A percentile compares a stretch with the other conserved stretches of the same genome.
phyloP scores from a whole-genome alignment of 2,797 vertebrate species.

The Sylvia borin region DNA sequence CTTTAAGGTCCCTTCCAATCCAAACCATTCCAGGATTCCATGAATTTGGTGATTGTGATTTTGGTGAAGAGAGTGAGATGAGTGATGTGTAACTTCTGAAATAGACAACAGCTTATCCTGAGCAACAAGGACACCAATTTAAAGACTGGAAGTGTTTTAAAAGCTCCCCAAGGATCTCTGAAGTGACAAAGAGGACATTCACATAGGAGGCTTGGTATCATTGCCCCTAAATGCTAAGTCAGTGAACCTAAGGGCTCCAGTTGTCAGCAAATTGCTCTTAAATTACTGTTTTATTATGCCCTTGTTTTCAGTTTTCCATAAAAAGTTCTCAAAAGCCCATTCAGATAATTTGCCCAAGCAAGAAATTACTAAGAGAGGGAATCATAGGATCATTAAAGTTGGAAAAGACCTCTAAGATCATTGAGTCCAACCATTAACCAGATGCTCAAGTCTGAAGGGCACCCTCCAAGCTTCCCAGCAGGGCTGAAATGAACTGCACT shows the following conservation, averaged over 20 bases:
- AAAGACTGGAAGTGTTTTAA: constrained; percentile 27
- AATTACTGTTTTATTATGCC: constrained; percentile 68
- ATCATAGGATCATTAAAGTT: not conserved
- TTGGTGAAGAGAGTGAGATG: not conserved
- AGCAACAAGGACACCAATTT: constrained; percentile 33
- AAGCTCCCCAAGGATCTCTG: constrained; percentile 12
- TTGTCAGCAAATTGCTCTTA: constrained; percentile 63
- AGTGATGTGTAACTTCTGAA: constrained; percentile 26
- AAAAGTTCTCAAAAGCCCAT: constrained; percentile 65
- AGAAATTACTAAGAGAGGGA: constrained; percentile 36
- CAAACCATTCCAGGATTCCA: not conserved
- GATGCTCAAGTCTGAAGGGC: not conserved
- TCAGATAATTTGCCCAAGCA: constrained; percentile 48
- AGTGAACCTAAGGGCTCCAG: constrained; percentile 32
- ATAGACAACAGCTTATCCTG: constrained; percentile 17
- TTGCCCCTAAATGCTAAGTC: not conserved
- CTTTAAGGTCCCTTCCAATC: not conserved
- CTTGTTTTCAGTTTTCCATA: constrained; percentile 61
- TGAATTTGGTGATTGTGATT: not conserved
- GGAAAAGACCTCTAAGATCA: not conserved
- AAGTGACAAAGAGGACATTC: constrained; percentile 8
- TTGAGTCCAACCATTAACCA: not conserved
- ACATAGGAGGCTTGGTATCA: constrained; percentile 38
- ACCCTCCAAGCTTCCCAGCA: not conserved
- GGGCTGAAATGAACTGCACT: not conserved